Percentiles rank a stretch among this genome's conserved stretches.
Evolutionary conservation across 2,113 vertebrate species (phyloP).

Genomic region (Clarias macrocephalus): DNA sequence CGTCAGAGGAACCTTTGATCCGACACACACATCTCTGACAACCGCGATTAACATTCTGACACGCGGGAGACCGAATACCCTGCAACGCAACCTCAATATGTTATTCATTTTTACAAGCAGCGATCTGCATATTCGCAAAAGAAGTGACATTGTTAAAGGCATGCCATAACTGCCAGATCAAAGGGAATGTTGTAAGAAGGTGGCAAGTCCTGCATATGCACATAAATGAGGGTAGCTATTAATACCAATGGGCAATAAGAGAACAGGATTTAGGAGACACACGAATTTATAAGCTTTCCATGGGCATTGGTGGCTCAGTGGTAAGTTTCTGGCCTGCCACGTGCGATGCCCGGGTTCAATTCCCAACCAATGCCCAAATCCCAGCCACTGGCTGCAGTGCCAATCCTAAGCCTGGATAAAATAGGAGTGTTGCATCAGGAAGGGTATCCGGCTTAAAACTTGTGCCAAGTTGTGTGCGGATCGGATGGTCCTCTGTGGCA

Average conservation of each 20-base stretch:
- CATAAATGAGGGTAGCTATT: neutral
- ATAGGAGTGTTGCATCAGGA: too few relatives aligned
- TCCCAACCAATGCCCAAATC: too few relatives aligned
- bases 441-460: too few relatives aligned
- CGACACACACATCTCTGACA: conserved; percentile 28
- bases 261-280: neutral
- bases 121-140: neutral
- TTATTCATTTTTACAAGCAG: conserved; percentile 27
- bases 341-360: too few relatives aligned
- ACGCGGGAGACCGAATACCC: conserved; percentile 16
- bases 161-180: conserved; percentile 27
- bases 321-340: too few relatives aligned
- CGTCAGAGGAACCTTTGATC: conserved; percentile 33
- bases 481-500: too few relatives aligned
- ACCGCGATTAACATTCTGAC: conserved; percentile 33
- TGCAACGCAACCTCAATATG: neutral
- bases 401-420: too few relatives aligned
- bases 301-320: too few relatives aligned
- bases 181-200: neutral
- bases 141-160: conserved; percentile 26
- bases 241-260: neutral
- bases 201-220: neutral
- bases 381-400: too few relatives aligned
- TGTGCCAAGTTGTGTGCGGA: too few relatives aligned
- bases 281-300: neutral